Conservation (phyloP, 2,888 invertebrate species). For the Caradrina kadenii region DNA sequence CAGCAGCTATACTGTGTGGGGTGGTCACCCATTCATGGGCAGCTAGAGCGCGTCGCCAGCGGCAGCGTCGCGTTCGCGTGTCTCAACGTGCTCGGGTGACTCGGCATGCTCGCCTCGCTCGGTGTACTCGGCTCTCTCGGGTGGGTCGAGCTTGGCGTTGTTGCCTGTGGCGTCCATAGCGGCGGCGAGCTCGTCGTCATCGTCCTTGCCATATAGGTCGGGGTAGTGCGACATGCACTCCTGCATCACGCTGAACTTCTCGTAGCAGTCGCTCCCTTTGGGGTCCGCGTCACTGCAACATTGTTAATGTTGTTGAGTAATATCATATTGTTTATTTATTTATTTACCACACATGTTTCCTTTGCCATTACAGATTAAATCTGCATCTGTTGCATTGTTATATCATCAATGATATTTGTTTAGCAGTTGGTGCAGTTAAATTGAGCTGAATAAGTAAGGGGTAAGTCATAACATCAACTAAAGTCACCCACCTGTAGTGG, state of each 20-base stretch:
- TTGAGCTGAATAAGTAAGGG: too few relatives aligned
- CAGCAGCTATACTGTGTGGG: too few relatives aligned
- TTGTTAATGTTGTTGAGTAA: background rate
- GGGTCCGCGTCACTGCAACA: slow-evolving; percentile 94
- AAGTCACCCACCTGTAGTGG: slow-evolving; percentile 92
- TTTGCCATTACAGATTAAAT: too few relatives aligned
- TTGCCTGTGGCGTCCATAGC: slow-evolving; percentile 57
- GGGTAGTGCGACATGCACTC: slow-evolving; percentile 97
- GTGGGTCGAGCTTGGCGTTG: slow-evolving; percentile 21
- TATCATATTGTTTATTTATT: too few relatives aligned
- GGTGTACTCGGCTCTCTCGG: slow-evolving; percentile 1
- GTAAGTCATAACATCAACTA: background rate
- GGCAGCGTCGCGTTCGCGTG: background rate
- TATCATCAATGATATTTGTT: too few relatives aligned
- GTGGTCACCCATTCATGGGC: too few relatives aligned
- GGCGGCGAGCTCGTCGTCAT: slow-evolving; percentile 87
- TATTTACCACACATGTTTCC: too few relatives aligned
- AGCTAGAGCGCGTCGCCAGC: slow-evolving; percentile 13
- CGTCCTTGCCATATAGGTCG: slow-evolving; percentile 94
- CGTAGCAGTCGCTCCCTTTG: slow-evolving; percentile 98
- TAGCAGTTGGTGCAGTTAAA: too few relatives aligned
- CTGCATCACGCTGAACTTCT: slow-evolving; percentile 97
- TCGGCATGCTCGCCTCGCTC: background rate
- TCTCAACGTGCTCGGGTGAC: background rate
- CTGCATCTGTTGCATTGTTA: too few relatives aligned